These are phyloP conservation scores for Mirza zaza DNA, from an alignment of 2,113 vertebrate genomes.

Conservation along the genomic window DNA sequence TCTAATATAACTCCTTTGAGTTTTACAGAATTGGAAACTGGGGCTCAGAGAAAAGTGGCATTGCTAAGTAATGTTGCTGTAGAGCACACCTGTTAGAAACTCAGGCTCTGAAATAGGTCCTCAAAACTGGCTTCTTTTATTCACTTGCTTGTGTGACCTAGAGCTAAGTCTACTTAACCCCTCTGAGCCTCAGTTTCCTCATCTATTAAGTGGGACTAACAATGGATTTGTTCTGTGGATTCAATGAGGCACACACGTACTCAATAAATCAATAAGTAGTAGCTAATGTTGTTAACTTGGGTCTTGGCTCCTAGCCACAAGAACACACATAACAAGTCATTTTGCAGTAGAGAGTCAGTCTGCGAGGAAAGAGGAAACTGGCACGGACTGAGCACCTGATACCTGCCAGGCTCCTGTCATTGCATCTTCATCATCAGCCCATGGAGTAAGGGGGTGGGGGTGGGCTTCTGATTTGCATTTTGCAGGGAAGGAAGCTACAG, in stretches of 20 bases:
- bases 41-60: background rate
- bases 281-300: background rate
- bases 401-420: background rate
- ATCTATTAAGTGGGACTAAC: background rate
- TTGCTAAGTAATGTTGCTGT: background rate
- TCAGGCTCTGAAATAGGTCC: background rate
- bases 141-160: background rate
- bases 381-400: accelerated
- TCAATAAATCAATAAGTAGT: background rate
- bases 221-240: background rate
- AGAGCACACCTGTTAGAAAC: background rate
- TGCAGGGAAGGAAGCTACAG: background rate
- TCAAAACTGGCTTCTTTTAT: background rate
- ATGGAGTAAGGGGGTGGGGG: background rate
- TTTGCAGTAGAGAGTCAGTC: background rate
- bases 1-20: background rate
- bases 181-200: background rate
- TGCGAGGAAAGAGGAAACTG: background rate
- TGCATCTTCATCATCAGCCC: background rate
- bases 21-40: background rate
- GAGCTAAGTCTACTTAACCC: background rate
- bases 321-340: background rate
- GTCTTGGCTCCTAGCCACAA: background rate
- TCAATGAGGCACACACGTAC: background rate
- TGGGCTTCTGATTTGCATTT: background rate